Evolutionary conservation across 2,113 vertebrate species (phyloP).

Genomic region (Protomyctophum bolini): DNA sequence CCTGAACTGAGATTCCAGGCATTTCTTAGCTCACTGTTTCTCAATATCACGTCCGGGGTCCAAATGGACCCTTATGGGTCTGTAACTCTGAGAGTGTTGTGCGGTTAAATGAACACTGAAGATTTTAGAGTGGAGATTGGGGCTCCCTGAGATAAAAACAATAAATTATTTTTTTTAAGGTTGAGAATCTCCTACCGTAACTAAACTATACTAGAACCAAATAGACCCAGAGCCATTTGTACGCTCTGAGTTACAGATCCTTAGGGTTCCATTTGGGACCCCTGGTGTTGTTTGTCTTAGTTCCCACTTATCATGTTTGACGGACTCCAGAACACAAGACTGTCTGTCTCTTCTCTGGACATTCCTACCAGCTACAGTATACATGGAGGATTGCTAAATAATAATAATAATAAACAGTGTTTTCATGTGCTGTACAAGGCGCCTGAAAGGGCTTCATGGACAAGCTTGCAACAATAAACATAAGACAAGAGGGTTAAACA

Average conservation of each 20-base stretch:
- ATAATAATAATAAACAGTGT: conserved; percentile 53
- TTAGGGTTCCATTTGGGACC: too few relatives aligned
- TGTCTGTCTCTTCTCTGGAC: conserved; percentile 1
- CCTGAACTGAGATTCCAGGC: conserved; percentile 58
- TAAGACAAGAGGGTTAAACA: conserved; percentile 40
- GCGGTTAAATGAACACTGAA: too few relatives aligned
- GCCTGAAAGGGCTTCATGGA: conserved; percentile 18
- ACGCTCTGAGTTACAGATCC: too few relatives aligned
- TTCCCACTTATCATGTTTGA: conserved; percentile 45
- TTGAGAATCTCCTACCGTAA: too few relatives aligned
- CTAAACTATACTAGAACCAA: too few relatives aligned
- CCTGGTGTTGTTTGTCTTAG: neutral
- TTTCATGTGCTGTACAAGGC: conserved; percentile 40
- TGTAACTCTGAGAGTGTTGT: too few relatives aligned
- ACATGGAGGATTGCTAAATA: conserved; percentile 3
- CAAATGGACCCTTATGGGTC: too few relatives aligned
- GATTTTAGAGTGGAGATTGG: too few relatives aligned
- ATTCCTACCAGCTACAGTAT: conserved; percentile 5
- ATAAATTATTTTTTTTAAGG: too few relatives aligned
- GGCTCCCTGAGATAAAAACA: too few relatives aligned
- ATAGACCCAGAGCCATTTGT: too few relatives aligned
- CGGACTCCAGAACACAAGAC: conserved; percentile 24
- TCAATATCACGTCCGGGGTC: too few relatives aligned
- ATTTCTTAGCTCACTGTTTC: conserved; percentile 17
- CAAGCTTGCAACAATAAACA: conserved; percentile 14